Evolutionary conservation across 1,140 invertebrate species (phyloP).

Genomic region (Oscheius sp.): DNA sequence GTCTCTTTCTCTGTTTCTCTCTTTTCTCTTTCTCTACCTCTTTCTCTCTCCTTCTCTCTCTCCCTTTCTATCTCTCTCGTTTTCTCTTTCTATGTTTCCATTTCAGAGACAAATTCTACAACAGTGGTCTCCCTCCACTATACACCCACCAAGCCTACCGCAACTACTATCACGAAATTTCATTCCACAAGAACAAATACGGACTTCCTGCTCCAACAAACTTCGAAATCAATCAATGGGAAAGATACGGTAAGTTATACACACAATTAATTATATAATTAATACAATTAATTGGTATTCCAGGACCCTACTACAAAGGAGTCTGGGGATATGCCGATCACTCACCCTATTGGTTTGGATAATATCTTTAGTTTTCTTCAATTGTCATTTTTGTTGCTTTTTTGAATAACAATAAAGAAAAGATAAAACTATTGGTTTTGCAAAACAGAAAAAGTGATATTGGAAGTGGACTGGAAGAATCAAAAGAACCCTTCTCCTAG

Average conservation of each 20-base stretch:
- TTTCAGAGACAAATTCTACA: slow-evolving; percentile 46
- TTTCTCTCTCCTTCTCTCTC: too few species aligned
- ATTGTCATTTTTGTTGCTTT: too few species aligned
- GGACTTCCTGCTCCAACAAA: slow-evolving; percentile 31
- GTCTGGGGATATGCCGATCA: slow-evolving; percentile 45
- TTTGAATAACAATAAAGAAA: too few species aligned
- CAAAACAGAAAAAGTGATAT: too few species aligned
- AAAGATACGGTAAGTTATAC: slow-evolving; percentile 37
- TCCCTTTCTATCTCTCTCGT: background rate
- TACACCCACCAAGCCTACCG: slow-evolving; percentile 45
- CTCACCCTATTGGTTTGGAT: slow-evolving; percentile 42
- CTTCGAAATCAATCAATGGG: slow-evolving; percentile 39
- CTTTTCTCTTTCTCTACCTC: too few species aligned
- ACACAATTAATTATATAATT: background rate
- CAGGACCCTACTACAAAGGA: slow-evolving; percentile 44
- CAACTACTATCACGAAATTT: slow-evolving; percentile 48
- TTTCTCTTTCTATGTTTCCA: background rate
- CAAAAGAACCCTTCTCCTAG: too few species aligned
- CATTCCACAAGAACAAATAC: slow-evolving; percentile 43
- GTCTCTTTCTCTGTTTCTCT: background rate
- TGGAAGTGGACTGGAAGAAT: too few species aligned
- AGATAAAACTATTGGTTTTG: too few species aligned
- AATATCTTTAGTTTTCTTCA: too few species aligned
- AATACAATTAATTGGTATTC: slow-evolving; percentile 8
- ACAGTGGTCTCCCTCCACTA: slow-evolving; percentile 41